Percentiles rank a stretch among this genome's conserved stretches.
These are phyloP conservation scores for Eufriesea mexicana DNA, from an alignment of 1,140 invertebrate genomes.

Conservation along the genomic window DNA sequence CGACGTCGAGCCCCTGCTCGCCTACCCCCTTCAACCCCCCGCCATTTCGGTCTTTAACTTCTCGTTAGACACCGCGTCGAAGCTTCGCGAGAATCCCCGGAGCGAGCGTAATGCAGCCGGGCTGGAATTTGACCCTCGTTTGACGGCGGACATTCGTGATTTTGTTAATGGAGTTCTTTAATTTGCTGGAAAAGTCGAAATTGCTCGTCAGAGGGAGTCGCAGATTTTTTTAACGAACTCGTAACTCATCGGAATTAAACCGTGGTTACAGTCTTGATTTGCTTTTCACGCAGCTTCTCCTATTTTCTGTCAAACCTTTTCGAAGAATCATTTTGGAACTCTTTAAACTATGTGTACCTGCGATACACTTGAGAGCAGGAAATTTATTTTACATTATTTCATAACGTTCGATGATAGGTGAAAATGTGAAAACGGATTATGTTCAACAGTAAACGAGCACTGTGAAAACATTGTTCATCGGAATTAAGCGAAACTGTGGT, in stretches of 20 bases:
- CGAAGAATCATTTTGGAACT: too few relatives aligned
- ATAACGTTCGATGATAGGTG: too few relatives aligned
- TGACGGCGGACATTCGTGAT: slow-evolving; percentile 6
- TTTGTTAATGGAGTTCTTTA: slow-evolving; percentile 21
- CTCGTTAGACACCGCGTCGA: slow-evolving; percentile 36
- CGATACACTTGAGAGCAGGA: too few relatives aligned
- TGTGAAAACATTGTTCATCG: too few relatives aligned
- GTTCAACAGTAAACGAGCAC: too few relatives aligned
- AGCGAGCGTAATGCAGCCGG: neutral
- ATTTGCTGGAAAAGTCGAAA: slow-evolving; percentile 4
- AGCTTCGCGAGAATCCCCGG: neutral
- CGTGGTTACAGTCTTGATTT: too few relatives aligned
- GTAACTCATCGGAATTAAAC: neutral
- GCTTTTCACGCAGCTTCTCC: too few relatives aligned
- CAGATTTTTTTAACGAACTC: neutral
- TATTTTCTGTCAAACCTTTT: too few relatives aligned
- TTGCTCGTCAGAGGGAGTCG: neutral
- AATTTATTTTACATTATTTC: too few relatives aligned
- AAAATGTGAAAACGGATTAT: too few relatives aligned
- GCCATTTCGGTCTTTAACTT: slow-evolving; percentile 40
- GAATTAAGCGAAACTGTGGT: too few relatives aligned
- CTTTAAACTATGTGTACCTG: too few relatives aligned
- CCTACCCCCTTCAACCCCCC: neutral
- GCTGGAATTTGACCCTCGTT: neutral
- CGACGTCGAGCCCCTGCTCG: neutral